Evolutionary conservation across 35 echinoderm and acorn worm species (phyloP).

Genomic region (Heliocidaris tuberculata): DNA sequence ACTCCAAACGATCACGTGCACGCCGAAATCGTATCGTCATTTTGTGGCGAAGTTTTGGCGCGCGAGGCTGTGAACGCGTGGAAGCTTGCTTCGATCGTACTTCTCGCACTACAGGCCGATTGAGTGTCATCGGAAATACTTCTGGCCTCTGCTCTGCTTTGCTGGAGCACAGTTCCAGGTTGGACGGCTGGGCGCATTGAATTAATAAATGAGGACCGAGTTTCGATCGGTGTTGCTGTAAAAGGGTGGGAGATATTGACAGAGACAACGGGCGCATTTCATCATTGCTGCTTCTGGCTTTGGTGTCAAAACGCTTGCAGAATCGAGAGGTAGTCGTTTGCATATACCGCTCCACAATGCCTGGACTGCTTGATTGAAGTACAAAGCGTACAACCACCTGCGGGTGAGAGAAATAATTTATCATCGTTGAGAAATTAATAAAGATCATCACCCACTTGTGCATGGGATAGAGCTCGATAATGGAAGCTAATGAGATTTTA

Average conservation of each 20-base stretch:
- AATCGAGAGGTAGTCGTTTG: neutral
- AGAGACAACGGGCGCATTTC: neutral
- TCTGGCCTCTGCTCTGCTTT: neutral
- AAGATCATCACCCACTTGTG: constrained; percentile 1
- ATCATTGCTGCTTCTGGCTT: neutral
- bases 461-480: neutral
- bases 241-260: constrained; percentile 19
- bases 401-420: neutral
- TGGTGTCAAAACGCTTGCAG: neutral
- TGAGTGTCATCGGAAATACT: neutral
- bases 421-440: constrained; percentile 21
- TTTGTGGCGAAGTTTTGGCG: neutral
- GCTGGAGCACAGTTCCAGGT: neutral
- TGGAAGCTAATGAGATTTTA: constrained; percentile 34
- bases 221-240: constrained; percentile 28
- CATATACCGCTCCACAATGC: neutral
- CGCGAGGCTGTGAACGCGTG: neutral
- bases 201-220: constrained; percentile 10
- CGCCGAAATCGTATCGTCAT: neutral
- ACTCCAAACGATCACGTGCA: neutral
- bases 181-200: neutral
- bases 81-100: neutral
- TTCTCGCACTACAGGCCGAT: neutral
- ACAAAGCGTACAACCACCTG: neutral
- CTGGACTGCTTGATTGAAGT: neutral